Conservation (phyloP, 1,140 invertebrate species). For the Drosophila leontia region DNA sequence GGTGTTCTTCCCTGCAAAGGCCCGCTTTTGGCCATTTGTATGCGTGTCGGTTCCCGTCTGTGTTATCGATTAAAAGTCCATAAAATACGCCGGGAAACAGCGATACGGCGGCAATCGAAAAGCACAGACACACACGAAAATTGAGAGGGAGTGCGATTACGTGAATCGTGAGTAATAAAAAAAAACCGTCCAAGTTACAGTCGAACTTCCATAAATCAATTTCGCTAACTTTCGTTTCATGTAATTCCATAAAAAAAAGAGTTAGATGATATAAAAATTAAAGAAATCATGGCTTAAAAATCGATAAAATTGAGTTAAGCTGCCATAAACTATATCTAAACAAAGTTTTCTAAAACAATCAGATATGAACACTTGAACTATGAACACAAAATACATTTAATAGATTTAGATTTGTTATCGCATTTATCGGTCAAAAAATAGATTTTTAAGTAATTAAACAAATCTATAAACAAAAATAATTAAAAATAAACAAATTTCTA, state of each 20-base stretch:
- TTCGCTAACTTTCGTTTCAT: neutral
- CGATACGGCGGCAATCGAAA: constrained; percentile 25
- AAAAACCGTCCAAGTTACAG: constrained; percentile 7
- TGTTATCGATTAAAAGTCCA: constrained; percentile 75
- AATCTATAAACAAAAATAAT: too few relatives aligned
- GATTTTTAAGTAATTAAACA: neutral
- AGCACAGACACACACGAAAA: constrained; percentile 23
- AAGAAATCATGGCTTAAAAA: neutral
- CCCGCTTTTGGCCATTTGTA: constrained; percentile 21
- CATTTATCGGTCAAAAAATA: neutral
- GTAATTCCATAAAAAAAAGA: neutral
- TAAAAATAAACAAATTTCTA: neutral
- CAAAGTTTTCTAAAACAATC: neutral
- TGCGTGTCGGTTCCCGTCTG: constrained; percentile 35
- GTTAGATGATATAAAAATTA: neutral
- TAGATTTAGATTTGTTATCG: neutral
- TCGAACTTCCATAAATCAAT: constrained; percentile 1
- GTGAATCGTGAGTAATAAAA: constrained; percentile 67
- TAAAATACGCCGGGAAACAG: constrained; percentile 57
- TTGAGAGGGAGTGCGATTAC: constrained; percentile 63
- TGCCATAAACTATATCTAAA: neutral
- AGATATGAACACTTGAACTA: neutral
- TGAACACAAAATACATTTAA: neutral
- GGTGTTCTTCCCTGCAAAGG: constrained; percentile 56
- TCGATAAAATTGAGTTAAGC: neutral